phyloP scores from a whole-genome alignment of 2,113 vertebrate genomes.

The Hyperoodon ampullatus region DNA sequence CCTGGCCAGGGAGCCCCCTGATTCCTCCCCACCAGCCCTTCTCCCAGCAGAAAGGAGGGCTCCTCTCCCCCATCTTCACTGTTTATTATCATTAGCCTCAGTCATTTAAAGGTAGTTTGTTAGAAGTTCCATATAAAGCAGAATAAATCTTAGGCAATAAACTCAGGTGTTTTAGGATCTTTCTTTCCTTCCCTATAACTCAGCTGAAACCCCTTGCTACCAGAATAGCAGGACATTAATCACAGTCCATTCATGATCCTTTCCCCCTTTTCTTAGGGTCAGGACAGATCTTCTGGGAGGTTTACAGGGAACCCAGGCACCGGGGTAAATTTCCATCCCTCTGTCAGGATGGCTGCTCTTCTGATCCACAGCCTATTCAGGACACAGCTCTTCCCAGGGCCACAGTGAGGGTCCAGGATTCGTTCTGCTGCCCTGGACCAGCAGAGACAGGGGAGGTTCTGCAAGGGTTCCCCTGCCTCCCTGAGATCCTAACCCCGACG shows the following conservation, averaged over 20 bases:
- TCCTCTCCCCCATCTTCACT: background rate
- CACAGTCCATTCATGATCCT: background rate
- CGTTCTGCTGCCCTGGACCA: background rate
- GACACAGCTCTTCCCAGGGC: background rate
- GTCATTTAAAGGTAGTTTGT: background rate
- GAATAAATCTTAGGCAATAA: background rate
- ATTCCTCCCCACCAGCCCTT: accelerated
- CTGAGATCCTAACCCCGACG: background rate
- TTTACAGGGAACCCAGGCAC: background rate
- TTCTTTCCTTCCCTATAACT: background rate
- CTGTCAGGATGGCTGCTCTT: background rate
- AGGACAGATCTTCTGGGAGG: background rate
- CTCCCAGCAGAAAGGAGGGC: background rate
- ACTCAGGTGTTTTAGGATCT: background rate
- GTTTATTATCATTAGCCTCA: background rate
- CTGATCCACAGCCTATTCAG: background rate
- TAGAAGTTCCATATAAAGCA: background rate
- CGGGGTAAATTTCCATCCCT: background rate
- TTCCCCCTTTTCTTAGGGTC: background rate
- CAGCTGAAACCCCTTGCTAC: background rate
- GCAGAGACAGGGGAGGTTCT: background rate
- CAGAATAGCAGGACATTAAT: background rate
- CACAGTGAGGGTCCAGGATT: background rate
- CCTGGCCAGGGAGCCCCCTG: too few species aligned
- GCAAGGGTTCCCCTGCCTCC: too few species aligned